Evolutionary conservation across 2,797 vertebrate genomes (phyloP), one percentile per base, ranked within the genome.

Genomic region (Acipenser oxyrinchus): DNA sequence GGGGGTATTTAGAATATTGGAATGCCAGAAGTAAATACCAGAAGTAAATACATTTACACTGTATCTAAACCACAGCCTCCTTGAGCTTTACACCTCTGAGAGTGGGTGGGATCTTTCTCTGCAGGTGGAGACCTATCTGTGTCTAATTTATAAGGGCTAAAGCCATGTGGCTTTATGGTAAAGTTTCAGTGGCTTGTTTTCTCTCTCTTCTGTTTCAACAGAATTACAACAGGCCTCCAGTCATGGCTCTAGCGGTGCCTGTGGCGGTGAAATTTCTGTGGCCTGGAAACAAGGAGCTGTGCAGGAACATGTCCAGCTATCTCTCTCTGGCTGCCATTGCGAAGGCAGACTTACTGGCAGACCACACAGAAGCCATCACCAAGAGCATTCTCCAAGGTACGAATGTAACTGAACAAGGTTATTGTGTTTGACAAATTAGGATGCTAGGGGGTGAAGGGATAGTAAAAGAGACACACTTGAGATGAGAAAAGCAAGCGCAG

Each of bases 251-350:
- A 64, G 96, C 94, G 0, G 88, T 99, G 49, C 96, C 95, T 0
- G 91, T 97, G 8, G 96, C 96, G 0, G 93, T 98, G 77, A 93
- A 88, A 8, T 99, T 97, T 80, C 91, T 99, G 58, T 93, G 92
- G 75, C 82, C 89, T 71, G 92, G 94, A 50, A 95, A 88, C 71
- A 89, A 83, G 77, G 95, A 97, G 64, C 86, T 98, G 74, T 93
- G 93, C 78, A 89, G 93, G 68, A 97, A 94, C 81, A 94, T 99
- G 95, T 95, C 95, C 49, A 98, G 91, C 74, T 98, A 96, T 66
- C 88, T 98, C 49, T 96, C 94, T 6, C 75, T 99, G 84, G 95
- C 93, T 7, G 92, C 93, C 0, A 97, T 96, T 0, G 86, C 91
- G 64, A 83, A 94, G 73, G 92, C 87, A 0, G 93, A 96, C 7